phyloP scores from a whole-genome alignment of 2,888 invertebrate genomes.

The Orchesella flavescens region DNA sequence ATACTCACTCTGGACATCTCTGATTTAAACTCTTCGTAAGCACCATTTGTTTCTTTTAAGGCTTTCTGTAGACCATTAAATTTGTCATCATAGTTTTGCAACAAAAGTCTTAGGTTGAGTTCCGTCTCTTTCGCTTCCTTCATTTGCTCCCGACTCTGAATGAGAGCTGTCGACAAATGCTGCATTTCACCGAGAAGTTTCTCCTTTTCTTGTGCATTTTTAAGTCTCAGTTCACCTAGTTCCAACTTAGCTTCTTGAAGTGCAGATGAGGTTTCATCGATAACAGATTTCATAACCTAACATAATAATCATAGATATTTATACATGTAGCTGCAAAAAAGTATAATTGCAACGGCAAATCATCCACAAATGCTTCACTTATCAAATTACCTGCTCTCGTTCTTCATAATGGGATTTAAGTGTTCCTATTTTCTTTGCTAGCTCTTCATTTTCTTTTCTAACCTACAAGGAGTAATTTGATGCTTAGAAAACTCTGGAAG shows the following conservation, averaged over 20 bases:
- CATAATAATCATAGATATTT: neutral
- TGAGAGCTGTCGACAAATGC: slow-evolving; percentile 68
- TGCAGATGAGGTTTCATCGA: slow-evolving; percentile 62
- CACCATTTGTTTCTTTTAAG: slow-evolving; percentile 70
- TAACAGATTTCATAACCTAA: slow-evolving; percentile 56
- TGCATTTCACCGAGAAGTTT: slow-evolving; percentile 71
- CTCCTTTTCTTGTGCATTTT: slow-evolving; percentile 71
- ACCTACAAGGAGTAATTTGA: slow-evolving; percentile 55
- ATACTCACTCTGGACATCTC: slow-evolving; percentile 70
- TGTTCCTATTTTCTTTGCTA: slow-evolving; percentile 67
- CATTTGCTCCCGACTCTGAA: slow-evolving; percentile 70
- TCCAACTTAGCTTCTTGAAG: slow-evolving; percentile 65
- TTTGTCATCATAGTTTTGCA: slow-evolving; percentile 71
- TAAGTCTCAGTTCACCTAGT: slow-evolving; percentile 66
- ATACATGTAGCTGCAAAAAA: no score
- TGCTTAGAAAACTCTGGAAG: neutral
- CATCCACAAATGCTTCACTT: no score
- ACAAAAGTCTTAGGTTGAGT: slow-evolving; percentile 62
- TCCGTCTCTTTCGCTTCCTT: slow-evolving; percentile 71
- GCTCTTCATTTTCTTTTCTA: slow-evolving; percentile 70
- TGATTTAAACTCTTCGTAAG: slow-evolving; percentile 69
- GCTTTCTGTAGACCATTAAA: slow-evolving; percentile 71
- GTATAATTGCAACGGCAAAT: no score
- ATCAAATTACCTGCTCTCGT: slow-evolving; percentile 67
- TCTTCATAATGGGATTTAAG: slow-evolving; percentile 71